A percentile compares a stretch with the other conserved stretches of the same genome.
Evolutionary conservation across 2,888 invertebrate genomes (phyloP).

Genomic region (Pterostichus madidus): DNA sequence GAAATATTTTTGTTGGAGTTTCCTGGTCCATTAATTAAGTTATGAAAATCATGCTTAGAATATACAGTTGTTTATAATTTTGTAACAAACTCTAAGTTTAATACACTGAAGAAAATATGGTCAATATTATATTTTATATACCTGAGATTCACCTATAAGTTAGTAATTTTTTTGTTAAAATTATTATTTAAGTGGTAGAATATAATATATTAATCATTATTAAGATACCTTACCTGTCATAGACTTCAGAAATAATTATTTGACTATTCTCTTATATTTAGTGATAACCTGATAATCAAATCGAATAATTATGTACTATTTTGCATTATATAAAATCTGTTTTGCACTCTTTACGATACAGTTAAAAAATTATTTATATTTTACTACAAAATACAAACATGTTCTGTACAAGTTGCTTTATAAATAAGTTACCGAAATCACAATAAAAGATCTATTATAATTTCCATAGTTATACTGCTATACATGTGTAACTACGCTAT

Average conservation of each 20-base stretch:
- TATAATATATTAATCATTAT: slow-evolving; percentile 2
- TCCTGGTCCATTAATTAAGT: not conserved
- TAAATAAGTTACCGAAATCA: slow-evolving; percentile 25
- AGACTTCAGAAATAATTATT: slow-evolving; percentile 1
- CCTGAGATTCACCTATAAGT: slow-evolving; percentile 47
- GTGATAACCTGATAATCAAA: slow-evolving; percentile 9
- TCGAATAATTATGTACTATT: slow-evolving; percentile 33
- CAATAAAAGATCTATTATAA: not conserved
- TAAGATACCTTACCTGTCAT: slow-evolving; percentile 13
- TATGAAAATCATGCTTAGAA: not conserved
- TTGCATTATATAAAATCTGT: not conserved
- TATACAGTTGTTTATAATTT: too few species aligned
- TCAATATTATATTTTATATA: slow-evolving; percentile 48
- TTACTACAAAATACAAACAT: not conserved
- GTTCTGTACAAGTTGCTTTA: slow-evolving; percentile 3
- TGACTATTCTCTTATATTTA: slow-evolving; percentile 41
- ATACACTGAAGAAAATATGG: not conserved
- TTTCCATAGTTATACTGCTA: slow-evolving; percentile 1
- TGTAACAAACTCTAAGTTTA: slow-evolving; percentile 1
- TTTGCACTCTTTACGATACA: not conserved
- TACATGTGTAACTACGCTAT: slow-evolving; percentile 10
- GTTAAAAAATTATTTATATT: not conserved
- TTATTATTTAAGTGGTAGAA: slow-evolving; percentile 19
- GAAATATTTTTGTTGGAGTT: not conserved
- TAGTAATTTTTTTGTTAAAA: slow-evolving; percentile 26